Evolutionary conservation across 2,113 vertebrate genomes (phyloP).

Genomic region (Anas platyrhynchos): DNA sequence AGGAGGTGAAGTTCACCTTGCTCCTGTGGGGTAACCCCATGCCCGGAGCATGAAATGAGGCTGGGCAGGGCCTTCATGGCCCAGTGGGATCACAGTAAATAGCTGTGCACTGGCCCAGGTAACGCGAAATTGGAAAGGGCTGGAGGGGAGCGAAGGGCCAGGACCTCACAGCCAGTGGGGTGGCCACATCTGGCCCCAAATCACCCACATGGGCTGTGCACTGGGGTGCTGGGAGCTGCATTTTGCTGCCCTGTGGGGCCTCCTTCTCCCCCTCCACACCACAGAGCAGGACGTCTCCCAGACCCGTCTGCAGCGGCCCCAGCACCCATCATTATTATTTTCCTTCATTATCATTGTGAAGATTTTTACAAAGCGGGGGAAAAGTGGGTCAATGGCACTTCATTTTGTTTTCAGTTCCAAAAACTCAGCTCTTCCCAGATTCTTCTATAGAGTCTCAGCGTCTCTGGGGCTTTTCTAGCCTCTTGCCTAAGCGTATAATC

Average conservation of each 20-base stretch:
- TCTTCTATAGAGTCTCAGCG: neutral
- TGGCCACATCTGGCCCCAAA: rapidly evolving
- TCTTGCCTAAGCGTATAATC: neutral
- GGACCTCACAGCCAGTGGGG: rapidly evolving
- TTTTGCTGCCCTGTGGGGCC: neutral
- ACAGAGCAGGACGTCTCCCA: neutral
- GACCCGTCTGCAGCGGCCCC: rapidly evolving
- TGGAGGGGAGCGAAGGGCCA: neutral
- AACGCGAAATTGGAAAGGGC: neutral
- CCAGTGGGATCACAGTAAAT: neutral
- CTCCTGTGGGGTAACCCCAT: neutral
- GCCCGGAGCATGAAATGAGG: neutral
- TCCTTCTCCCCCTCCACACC: neutral
- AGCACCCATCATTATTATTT: neutral
- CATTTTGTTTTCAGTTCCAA: neutral
- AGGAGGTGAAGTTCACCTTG: neutral
- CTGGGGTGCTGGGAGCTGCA: neutral
- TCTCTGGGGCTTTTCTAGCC: neutral
- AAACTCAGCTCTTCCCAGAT: neutral
- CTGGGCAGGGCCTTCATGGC: neutral
- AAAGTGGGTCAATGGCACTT: neutral
- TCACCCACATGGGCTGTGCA: rapidly evolving
- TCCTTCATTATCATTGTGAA: neutral
- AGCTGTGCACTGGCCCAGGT: neutral
- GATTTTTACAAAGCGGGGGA: neutral